Evolutionary conservation across 2,888 invertebrate genomes (phyloP).

Genomic region (Hydrotaea cyrtoneurina): DNA sequence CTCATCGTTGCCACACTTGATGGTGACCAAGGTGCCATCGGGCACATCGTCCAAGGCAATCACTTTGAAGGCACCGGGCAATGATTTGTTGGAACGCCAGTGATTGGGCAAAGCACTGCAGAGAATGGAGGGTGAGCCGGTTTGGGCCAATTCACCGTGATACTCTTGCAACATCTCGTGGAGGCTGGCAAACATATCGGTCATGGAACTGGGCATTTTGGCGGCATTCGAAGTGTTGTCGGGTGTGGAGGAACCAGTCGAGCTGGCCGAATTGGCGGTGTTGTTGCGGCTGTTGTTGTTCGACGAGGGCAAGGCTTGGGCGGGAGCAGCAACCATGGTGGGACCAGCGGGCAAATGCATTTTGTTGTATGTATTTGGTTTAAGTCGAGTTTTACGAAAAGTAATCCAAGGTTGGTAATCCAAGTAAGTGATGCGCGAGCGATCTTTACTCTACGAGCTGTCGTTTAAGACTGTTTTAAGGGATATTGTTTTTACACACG

Average conservation of each 20-base stretch:
- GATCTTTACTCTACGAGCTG: slow-evolving; percentile 27
- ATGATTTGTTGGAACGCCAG: slow-evolving; percentile 98
- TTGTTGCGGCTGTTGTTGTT: slow-evolving; percentile 59
- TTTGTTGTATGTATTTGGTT: slow-evolving; percentile 61
- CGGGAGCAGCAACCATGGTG: slow-evolving; percentile 76
- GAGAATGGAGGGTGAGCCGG: slow-evolving; percentile 96
- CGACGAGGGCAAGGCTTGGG: slow-evolving; percentile 68
- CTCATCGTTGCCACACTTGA: slow-evolving; percentile 98
- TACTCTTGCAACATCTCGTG: slow-evolving; percentile 92
- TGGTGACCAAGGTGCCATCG: slow-evolving; percentile 96
- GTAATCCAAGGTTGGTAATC: slow-evolving; percentile 59
- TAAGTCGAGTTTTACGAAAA: not conserved
- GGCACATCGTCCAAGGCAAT: slow-evolving; percentile 95
- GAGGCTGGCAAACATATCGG: slow-evolving; percentile 88
- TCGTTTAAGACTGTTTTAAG: slow-evolving; percentile 27
- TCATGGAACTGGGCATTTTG: slow-evolving; percentile 84
- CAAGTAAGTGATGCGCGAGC: slow-evolving; percentile 37
- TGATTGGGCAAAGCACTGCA: slow-evolving; percentile 97
- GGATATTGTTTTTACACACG: slow-evolving; percentile 47
- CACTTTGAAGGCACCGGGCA: slow-evolving; percentile 98
- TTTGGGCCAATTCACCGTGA: slow-evolving; percentile 95
- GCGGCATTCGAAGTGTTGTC: slow-evolving; percentile 71
- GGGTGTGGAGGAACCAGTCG: slow-evolving; percentile 71
- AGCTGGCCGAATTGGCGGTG: slow-evolving; percentile 68
- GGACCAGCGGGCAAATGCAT: slow-evolving; percentile 80